Conservation (phyloP, 2,113 vertebrate species). For the Conger conger region DNA sequence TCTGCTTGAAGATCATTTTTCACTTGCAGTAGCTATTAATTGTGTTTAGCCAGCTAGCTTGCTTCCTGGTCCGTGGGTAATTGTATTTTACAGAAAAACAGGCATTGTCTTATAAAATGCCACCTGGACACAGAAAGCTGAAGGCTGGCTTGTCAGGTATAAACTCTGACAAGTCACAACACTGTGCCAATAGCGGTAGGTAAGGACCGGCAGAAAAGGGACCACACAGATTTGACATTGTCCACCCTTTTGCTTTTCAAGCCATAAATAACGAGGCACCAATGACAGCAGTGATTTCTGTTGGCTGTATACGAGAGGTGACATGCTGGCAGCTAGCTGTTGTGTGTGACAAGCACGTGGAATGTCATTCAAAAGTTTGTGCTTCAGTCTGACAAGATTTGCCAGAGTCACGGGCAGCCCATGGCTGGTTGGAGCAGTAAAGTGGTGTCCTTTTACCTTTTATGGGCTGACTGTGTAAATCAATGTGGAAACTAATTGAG, state of each 20-base stretch:
- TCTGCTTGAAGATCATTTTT: no score
- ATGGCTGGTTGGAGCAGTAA: not conserved
- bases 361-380: not conserved
- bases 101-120: not conserved
- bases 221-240: not conserved
- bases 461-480: conserved; percentile 46
- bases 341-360: not conserved
- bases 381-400: not conserved
- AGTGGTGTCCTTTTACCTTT: not conserved
- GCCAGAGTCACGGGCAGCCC: not conserved
- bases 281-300: not conserved
- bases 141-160: not conserved
- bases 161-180: not conserved
- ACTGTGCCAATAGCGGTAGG: not conserved
- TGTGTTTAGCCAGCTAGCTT: no score
- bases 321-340: not conserved
- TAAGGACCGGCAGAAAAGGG: not conserved
- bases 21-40: no score
- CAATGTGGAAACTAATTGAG: conserved; percentile 47
- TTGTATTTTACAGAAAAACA: not conserved
- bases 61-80: not conserved
- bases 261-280: not conserved
- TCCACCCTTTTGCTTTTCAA: not conserved
- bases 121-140: no score
- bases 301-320: not conserved